Percentiles rank a stretch among this genome's conserved stretches.
phyloP scores from a whole-genome alignment of 2,113 vertebrate genomes.

The Halcyon senegalensis region DNA sequence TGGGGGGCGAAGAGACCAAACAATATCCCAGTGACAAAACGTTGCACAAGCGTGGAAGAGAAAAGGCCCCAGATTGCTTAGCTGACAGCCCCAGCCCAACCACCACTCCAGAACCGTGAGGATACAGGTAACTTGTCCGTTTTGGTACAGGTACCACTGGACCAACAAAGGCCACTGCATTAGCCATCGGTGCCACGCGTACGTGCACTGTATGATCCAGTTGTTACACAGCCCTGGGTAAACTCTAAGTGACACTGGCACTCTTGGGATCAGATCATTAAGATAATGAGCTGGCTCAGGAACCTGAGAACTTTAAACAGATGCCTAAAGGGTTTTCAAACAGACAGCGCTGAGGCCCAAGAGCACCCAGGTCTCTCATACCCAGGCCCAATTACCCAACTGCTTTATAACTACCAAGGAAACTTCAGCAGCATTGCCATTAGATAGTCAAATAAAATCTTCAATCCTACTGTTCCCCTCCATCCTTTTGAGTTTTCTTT shows the following conservation, averaged over 20 bases:
- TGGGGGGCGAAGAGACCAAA: background rate
- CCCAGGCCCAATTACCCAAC: background rate
- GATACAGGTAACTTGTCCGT: background rate
- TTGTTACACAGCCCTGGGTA: background rate
- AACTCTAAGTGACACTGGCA: background rate
- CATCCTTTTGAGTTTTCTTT: background rate
- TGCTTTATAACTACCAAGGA: background rate
- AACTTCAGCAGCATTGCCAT: background rate
- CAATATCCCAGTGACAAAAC: background rate
- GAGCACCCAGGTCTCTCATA: background rate
- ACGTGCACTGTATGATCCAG: background rate
- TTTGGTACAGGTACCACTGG: background rate
- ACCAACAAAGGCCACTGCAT: background rate
- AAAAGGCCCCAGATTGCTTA: background rate
- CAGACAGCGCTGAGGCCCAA: background rate
- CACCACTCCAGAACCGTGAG: fast-evolving
- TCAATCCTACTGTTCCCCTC: background rate
- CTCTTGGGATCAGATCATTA: background rate
- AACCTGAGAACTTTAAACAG: slow-evolving; percentile 25
- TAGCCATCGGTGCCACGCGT: background rate
- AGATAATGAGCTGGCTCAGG: slow-evolving; percentile 11
- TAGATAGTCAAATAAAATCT: slow-evolving; percentile 5
- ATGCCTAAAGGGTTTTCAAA: slow-evolving; percentile 9
- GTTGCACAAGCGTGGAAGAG: background rate
- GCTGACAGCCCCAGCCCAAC: background rate